Evolutionary conservation across 2,797 vertebrate species (phyloP).

Genomic region (Liasis olivaceus): DNA sequence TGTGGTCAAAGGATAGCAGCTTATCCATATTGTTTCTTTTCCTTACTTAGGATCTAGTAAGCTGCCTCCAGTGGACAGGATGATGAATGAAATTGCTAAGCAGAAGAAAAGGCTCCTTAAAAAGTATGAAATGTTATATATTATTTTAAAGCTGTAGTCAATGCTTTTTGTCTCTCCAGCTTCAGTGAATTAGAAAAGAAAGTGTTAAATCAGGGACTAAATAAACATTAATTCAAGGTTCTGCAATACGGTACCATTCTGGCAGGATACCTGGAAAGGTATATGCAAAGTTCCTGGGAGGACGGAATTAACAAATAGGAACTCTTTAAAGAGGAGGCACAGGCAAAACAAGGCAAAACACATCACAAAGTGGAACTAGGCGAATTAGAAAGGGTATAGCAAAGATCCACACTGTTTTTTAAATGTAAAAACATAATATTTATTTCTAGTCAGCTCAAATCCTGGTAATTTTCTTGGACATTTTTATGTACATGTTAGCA

Average conservation of each 20-base stretch:
- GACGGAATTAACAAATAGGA: not conserved
- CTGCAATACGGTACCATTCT: too few relatives aligned
- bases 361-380: not conserved
- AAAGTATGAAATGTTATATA: conserved; percentile 53
- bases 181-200: not conserved
- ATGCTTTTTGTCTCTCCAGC: not conserved
- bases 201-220: not conserved
- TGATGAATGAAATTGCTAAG: conserved; percentile 75
- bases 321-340: not conserved
- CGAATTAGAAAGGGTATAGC: not conserved
- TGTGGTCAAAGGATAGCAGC: not conserved
- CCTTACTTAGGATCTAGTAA: conserved; percentile 71
- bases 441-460: not conserved
- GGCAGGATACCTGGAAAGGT: not conserved
- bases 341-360: not conserved
- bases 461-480: not conserved
- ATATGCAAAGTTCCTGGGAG: not conserved
- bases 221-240: not conserved
- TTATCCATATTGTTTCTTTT: not conserved
- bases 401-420: not conserved
- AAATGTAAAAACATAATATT: not conserved
- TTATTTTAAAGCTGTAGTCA: not conserved
- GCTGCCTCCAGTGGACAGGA: conserved; percentile 71
- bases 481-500: not conserved
- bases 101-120: conserved; percentile 53